Evolutionary conservation across 1,140 invertebrate genomes (phyloP).

Genomic region (Cotesia glomerata): DNA sequence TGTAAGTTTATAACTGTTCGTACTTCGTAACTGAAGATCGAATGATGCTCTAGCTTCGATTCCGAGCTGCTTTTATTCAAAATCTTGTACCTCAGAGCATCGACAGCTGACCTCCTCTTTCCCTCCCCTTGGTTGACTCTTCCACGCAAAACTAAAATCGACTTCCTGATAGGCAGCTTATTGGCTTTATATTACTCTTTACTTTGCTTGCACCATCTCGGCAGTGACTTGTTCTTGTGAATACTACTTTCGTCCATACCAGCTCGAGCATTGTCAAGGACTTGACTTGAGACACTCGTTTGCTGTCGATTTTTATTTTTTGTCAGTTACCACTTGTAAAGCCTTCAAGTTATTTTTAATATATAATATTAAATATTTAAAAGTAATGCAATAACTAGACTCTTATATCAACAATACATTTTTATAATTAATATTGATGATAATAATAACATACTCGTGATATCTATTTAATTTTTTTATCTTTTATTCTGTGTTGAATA

Average conservation of each 20-base stretch:
- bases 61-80: constrained; percentile 30
- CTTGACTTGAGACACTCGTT: constrained; percentile 1
- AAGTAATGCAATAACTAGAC: not conserved
- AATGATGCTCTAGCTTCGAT: constrained; percentile 20
- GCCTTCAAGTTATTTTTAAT: constrained; percentile 9
- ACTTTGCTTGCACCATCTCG: constrained; percentile 4
- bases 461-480: no score
- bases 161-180: not conserved
- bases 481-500: no score
- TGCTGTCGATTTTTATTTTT: not conserved
- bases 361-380: not conserved
- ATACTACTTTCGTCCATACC: constrained; percentile 14
- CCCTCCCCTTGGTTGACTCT: not conserved
- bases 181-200: not conserved
- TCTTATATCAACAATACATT: no score
- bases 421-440: no score
- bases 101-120: not conserved
- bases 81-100: not conserved
- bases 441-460: no score
- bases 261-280: constrained; percentile 15
- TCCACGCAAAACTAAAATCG: not conserved
- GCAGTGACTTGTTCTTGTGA: not conserved
- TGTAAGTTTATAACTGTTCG: constrained; percentile 14
- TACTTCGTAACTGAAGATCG: constrained; percentile 32
- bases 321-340: not conserved